A percentile compares a stretch with the other conserved stretches of the same genome.
These are phyloP conservation scores for Chymomyza caudatula DNA, from an alignment of 2,888 invertebrate species.

Conservation along the genomic window DNA sequence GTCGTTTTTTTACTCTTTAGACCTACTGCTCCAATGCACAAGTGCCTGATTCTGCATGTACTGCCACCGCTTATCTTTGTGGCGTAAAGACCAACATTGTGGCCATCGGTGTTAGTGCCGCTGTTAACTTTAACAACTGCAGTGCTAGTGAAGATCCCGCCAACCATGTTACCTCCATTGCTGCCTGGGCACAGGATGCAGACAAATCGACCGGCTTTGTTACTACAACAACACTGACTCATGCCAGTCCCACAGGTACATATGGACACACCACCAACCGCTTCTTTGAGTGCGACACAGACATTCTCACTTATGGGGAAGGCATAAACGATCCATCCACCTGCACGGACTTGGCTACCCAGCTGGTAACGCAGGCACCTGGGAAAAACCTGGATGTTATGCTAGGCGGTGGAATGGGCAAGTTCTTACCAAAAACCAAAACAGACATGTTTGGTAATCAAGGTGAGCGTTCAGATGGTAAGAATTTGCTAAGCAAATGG, in stretches of 20 bases:
- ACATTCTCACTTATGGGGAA: conserved; percentile 73
- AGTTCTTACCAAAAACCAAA: conserved; percentile 81
- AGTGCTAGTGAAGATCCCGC: conserved; percentile 80
- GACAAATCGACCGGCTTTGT: conserved; percentile 83
- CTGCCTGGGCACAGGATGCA: conserved; percentile 82
- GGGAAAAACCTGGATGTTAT: conserved; percentile 86
- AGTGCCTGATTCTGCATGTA: conserved; percentile 86
- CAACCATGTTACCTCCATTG: conserved; percentile 83
- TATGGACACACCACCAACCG: conserved; percentile 83
- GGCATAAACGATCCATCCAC: conserved; percentile 25
- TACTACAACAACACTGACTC: conserved; percentile 87
- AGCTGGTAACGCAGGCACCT: conserved; percentile 83
- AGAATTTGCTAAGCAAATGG: conserved; percentile 85
- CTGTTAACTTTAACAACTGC: conserved; percentile 83
- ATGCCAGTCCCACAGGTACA: conserved; percentile 86
- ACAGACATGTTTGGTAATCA: conserved; percentile 77
- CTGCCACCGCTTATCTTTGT: conserved; percentile 74
- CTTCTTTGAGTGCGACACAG: conserved; percentile 85
- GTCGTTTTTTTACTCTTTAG: conserved; percentile 67
- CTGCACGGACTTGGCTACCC: conserved; percentile 86
- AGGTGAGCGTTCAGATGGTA: conserved; percentile 82
- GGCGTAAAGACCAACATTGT: conserved; percentile 85
- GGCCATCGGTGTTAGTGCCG: conserved; percentile 84
- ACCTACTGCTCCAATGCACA: conserved; percentile 83
- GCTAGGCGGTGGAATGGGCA: conserved; percentile 86